Base-by-base conservation (phyloP, 2,797 vertebrate species). In the Sus cebifrons region DNA sequence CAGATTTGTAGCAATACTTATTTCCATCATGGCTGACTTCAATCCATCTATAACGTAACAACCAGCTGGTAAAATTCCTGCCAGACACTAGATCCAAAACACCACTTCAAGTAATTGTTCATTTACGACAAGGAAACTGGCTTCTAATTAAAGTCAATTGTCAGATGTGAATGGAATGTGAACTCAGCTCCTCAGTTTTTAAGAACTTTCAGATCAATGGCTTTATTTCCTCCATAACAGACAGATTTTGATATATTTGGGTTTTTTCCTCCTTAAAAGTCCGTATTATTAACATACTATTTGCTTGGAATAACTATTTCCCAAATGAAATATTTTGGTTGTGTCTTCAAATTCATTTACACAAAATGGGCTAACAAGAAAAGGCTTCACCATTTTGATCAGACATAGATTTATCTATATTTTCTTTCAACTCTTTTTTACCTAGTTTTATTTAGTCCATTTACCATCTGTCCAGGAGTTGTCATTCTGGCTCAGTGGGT, bases 341-440 rank as follows among this genome's bases (percentile, higher is more conserved):
- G 9, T 2, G 73, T 58, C 87, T 97, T 96, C 81, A 91, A 75
- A 93, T 82, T 75, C 32, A 89, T 75, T 86, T 93, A 56, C 15
- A 88, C 67, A 78, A 89, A 78, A 86, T 15, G 49, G 9, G 12
- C 36, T 81, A 93, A 82, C 67, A 83, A 36, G 17, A 71, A 91
- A 64, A 81, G 23, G 1, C 7, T 71, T 62, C 52, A 14, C 40
- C 54, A 73, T 21, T 87, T 67, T 86, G 87, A 82, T 27, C 25
- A 75, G 36, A 58, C 20, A 81, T 71, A 20, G n/a, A 85, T 74
- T 88, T 75, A 75, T n/a, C 6, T 36, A 2, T 62, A 74, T 70
- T 95, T 89, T 75, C 58, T 87, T 79, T 40, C 20, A 90, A 70
- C 25, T 78, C 27, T 44, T 74, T 77, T 60, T 83, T 16, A 49